These are phyloP conservation scores for chimpanzee (Pan troglodytes) DNA, from an alignment of 2,113 vertebrate genomes.

Conservation along the genomic window NHGRI_mPanTro3-v2.1_pri NC_072401.2:183708001-183708500, in stretches of 20 bases:
- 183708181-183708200: background rate
- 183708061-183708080: background rate
- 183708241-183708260: background rate
- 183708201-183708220: slow-evolving; percentile 66
- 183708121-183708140: slow-evolving; percentile 8
- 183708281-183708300: background rate
- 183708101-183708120: slow-evolving; percentile 29
- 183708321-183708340: slow-evolving; percentile 29
- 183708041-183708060: background rate
- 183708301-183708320: slow-evolving; percentile 3
- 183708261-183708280: background rate
- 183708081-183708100: background rate
- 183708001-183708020: background rate
- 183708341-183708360: slow-evolving; percentile 25
- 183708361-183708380: background rate
- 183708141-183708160: slow-evolving; percentile 23
- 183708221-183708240: slow-evolving; percentile 36
- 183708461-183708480: background rate
- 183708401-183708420: slow-evolving; percentile 40
- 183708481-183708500: background rate
- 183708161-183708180: background rate
- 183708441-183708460: background rate
- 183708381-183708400: slow-evolving; percentile 24
- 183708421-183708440: background rate
- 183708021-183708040: background rate